phyloP scores from a whole-genome alignment of 2,797 vertebrate genomes.

The Siniperca undulata region DNA sequence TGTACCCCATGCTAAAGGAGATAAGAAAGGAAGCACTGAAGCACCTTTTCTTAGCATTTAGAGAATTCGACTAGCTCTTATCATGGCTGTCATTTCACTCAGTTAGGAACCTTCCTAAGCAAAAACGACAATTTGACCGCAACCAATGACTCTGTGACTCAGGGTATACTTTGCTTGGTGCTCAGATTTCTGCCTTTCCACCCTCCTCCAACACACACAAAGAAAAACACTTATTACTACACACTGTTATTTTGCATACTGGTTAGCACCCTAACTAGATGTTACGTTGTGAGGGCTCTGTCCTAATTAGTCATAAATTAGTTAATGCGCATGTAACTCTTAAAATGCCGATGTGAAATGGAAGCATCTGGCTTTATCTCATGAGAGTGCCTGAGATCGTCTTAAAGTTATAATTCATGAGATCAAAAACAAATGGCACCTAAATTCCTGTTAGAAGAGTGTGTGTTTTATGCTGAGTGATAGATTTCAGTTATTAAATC shows the following conservation, averaged over 20 bases:
- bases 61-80: too few species aligned
- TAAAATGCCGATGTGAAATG: background rate
- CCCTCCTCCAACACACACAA: background rate
- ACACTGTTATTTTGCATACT: too few species aligned
- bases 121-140: too few species aligned
- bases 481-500: conserved; percentile 9
- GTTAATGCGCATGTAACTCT: conserved; percentile 22
- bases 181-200: conserved; percentile 12
- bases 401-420: background rate
- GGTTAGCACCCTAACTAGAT: background rate
- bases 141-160: background rate
- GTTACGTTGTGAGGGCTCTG: background rate
- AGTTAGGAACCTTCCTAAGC: too few species aligned
- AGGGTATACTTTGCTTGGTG: background rate
- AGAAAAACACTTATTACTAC: background rate
- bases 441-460: background rate
- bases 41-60: too few species aligned
- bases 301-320: conserved; percentile 26
- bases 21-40: too few species aligned
- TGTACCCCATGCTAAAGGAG: too few species aligned
- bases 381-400: background rate
- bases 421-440: conserved; percentile 4
- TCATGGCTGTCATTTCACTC: too few species aligned
- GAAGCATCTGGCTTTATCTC: background rate
- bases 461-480: conserved; percentile 1